Percentiles rank a stretch among this genome's conserved stretches.
Conservation (phyloP, 2,888 invertebrate species). For the Brachypalpus laphriformis region DNA sequence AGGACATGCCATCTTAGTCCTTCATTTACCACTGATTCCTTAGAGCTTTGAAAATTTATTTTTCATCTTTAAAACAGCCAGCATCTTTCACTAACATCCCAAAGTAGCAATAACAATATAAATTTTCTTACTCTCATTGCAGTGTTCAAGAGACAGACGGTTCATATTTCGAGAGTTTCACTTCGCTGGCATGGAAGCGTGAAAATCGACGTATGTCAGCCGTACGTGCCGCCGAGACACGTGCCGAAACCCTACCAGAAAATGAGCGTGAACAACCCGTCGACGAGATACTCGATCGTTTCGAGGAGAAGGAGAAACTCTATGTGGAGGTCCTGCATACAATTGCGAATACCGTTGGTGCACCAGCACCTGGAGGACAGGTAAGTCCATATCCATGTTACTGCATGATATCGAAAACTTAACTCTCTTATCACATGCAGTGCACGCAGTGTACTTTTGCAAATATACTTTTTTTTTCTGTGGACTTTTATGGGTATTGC, state of each 20-base stretch:
- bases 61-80: neutral
- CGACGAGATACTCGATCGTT: constrained; percentile 81
- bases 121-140: constrained; percentile 73
- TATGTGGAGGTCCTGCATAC: constrained; percentile 97
- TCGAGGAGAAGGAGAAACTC: constrained; percentile 87
- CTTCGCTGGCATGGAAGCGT: constrained; percentile 95
- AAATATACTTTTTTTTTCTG: neutral
- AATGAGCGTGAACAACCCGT: constrained; percentile 82
- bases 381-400: constrained; percentile 75
- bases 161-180: constrained; percentile 97
- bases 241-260: constrained; percentile 87
- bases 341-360: constrained; percentile 95
- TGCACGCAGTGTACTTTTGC: constrained; percentile 18
- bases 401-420: constrained; percentile 10
- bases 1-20: neutral
- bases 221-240: constrained; percentile 89
- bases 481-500: constrained; percentile 5
- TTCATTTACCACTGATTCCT: neutral
- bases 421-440: neutral
- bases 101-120: constrained; percentile 1
- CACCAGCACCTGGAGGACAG: constrained; percentile 89
- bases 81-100: neutral
- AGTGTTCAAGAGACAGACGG: constrained; percentile 97
- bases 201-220: constrained; percentile 93
- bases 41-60: neutral